Evolutionary conservation across 2,888 invertebrate species (phyloP).

Genomic region (Caradrina clavipalpis): DNA sequence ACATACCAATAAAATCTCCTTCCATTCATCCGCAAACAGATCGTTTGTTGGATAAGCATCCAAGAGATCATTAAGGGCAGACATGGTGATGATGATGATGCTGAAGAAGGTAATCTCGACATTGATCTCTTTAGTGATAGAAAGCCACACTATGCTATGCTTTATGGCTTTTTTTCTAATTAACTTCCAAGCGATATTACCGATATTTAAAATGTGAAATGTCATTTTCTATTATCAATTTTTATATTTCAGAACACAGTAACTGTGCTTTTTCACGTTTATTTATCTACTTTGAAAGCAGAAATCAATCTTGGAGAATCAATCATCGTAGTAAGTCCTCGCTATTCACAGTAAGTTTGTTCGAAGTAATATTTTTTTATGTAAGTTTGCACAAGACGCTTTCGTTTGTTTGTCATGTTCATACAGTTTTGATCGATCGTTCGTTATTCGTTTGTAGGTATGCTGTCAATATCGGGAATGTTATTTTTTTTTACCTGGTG

Average conservation of each 20-base stretch:
- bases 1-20: too few species aligned
- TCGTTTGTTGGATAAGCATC: too few species aligned
- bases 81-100: too few species aligned
- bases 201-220: too few species aligned
- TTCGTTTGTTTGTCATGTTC: conserved; percentile 24
- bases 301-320: conserved; percentile 35
- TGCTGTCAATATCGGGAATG: background rate
- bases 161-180: too few species aligned
- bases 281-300: conserved; percentile 5
- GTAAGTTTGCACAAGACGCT: conserved; percentile 33
- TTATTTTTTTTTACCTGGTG: conserved; percentile 10
- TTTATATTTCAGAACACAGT: background rate
- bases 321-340: conserved; percentile 21
- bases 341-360: conserved; percentile 29
- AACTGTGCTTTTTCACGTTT: conserved; percentile 6
- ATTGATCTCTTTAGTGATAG: too few species aligned
- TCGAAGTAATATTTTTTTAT: conserved; percentile 44
- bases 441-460: background rate
- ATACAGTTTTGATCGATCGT: conserved; percentile 30
- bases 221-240: too few species aligned
- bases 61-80: too few species aligned
- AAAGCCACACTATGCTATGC: too few species aligned
- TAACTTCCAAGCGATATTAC: too few species aligned
- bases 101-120: too few species aligned
- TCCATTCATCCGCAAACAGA: too few species aligned